Evolutionary conservation across 1,140 invertebrate species (phyloP).

Genomic region (Elymnias hypermnestra): DNA sequence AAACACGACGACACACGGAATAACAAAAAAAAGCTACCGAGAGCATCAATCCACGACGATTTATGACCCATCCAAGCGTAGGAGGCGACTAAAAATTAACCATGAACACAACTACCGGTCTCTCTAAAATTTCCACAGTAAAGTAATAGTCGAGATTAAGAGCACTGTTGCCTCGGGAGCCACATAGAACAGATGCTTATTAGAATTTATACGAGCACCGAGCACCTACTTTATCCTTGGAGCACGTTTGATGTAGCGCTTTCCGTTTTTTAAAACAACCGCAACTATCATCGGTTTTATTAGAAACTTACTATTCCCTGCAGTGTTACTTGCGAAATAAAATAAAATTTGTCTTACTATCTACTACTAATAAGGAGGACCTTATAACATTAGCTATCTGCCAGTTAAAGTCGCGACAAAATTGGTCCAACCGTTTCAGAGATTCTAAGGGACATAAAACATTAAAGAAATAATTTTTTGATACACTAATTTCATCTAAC

Average conservation of each 20-base stretch:
- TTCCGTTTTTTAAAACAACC: conserved; percentile 43
- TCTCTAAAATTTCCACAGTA: conserved; percentile 51
- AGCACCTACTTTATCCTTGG: conserved; percentile 29
- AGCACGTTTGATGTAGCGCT: conserved; percentile 46
- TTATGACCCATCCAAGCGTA: conserved; percentile 51
- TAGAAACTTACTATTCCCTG: too few species aligned
- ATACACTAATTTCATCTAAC: too few species aligned
- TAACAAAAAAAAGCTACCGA: conserved; percentile 24
- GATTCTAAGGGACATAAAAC: too few species aligned
- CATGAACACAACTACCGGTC: conserved; percentile 55
- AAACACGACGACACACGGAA: conserved; percentile 49
- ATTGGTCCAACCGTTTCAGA: too few species aligned
- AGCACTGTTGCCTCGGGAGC: conserved; percentile 58
- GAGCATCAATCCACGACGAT: conserved; percentile 31
- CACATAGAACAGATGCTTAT: conserved; percentile 49
- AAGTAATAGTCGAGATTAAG: conserved; percentile 66
- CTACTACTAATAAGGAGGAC: too few species aligned
- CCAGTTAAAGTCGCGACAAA: too few species aligned
- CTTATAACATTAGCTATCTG: too few species aligned
- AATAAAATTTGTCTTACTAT: too few species aligned
- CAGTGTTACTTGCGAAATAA: too few species aligned
- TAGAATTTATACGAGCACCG: conserved; percentile 52
- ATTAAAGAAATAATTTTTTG: too few species aligned
- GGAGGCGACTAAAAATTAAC: conserved; percentile 66
- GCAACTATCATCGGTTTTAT: conserved; percentile 49